These are phyloP conservation scores for Propithecus perrieri DNA, from an alignment of 2,797 vertebrate genomes.

Conservation along the genomic window DNA sequence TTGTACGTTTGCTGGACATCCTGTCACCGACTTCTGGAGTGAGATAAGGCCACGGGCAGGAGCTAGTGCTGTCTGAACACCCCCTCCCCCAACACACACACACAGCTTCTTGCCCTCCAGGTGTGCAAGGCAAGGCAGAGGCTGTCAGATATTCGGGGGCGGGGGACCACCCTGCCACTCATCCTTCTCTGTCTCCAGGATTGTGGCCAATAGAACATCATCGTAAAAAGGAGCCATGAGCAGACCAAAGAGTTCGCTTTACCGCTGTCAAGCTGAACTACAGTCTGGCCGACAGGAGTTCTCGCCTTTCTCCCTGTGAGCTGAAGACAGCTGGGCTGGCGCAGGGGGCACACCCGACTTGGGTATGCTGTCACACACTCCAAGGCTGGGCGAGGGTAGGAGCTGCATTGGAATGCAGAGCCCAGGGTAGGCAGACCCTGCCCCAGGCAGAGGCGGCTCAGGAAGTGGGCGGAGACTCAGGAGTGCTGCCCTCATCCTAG, in stretches of 20 bases:
- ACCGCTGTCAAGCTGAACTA: neutral
- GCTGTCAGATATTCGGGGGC: neutral
- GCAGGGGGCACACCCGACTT: accelerated
- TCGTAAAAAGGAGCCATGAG: neutral
- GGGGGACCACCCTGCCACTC: neutral
- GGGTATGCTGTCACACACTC: neutral
- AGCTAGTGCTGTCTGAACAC: neutral
- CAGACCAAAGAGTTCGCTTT: neutral
- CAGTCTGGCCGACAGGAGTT: accelerated
- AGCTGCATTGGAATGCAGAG: neutral
- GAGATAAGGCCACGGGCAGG: neutral
- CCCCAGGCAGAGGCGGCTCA: no score
- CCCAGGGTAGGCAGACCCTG: neutral
- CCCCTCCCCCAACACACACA: accelerated
- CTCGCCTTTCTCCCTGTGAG: neutral
- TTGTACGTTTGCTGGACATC: neutral
- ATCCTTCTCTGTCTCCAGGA: neutral
- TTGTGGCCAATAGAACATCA: neutral
- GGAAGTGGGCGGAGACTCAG: neutral
- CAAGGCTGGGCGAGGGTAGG: accelerated
- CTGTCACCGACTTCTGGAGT: neutral
- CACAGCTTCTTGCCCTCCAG: neutral
- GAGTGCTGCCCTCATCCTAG: neutral
- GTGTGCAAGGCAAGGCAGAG: neutral
- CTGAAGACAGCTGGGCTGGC: neutral